Evolutionary conservation across 2,113 vertebrate species (phyloP).

Genomic region (Catharus fuscescens): DNA sequence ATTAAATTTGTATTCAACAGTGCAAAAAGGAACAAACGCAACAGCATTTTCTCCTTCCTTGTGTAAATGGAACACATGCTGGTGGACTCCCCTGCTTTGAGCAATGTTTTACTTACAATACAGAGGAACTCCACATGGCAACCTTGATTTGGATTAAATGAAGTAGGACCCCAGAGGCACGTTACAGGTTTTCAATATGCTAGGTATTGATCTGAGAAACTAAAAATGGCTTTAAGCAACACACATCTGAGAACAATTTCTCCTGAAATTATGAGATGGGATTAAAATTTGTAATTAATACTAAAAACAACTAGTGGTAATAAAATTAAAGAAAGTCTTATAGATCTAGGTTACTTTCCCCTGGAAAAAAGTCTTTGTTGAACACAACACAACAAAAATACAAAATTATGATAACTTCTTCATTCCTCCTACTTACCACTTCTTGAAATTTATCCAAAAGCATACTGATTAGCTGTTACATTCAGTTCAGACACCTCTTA

Average conservation of each 20-base stretch:
- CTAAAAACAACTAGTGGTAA: not conserved
- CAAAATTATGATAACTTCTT: not conserved
- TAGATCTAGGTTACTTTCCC: not conserved
- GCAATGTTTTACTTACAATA: constrained; percentile 69
- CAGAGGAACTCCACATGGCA: constrained; percentile 69
- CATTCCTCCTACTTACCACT: constrained; percentile 31
- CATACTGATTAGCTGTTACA: not conserved
- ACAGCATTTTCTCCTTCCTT: constrained; percentile 53
- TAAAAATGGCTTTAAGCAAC: constrained; percentile 67
- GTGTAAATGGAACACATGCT: constrained; percentile 58
- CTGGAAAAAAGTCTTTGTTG: not conserved
- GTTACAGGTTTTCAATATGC: constrained; percentile 60
- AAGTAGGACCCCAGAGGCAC: constrained; percentile 63
- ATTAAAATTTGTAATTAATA: constrained; percentile 25
- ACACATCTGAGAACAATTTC: constrained; percentile 10
- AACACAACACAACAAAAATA: constrained; percentile 2
- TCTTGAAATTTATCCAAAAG: not conserved
- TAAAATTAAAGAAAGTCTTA: not conserved
- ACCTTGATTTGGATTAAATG: constrained; percentile 70
- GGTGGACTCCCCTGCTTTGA: constrained; percentile 58
- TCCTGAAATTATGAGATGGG: constrained; percentile 45
- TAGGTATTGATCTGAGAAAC: constrained; percentile 64
- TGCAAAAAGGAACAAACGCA: constrained; percentile 37
- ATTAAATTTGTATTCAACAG: not conserved
- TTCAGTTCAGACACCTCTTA: not conserved